phyloP scores from a whole-genome alignment of 2,888 invertebrate genomes.

The Galerucella nymphaeae region DNA sequence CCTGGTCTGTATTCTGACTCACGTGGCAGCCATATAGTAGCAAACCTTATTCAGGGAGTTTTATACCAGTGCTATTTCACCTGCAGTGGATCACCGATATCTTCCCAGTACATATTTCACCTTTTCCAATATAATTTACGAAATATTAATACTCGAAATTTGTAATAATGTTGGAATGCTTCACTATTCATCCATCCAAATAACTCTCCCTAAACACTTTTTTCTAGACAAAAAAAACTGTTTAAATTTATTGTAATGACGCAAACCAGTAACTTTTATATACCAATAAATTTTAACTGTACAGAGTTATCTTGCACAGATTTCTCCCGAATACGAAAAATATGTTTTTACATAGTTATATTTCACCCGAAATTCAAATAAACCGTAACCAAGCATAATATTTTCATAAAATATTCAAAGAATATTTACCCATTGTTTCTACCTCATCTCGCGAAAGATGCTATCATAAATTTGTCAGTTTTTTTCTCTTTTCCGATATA shows the following conservation, averaged over 20 bases:
- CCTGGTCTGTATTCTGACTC: no score
- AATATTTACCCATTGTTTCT: slow-evolving; percentile 28
- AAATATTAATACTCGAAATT: no score
- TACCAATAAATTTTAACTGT: neutral
- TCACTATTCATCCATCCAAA: no score
- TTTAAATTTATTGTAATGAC: neutral
- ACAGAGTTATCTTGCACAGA: neutral
- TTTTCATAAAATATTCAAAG: slow-evolving; percentile 7
- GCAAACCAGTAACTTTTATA: neutral
- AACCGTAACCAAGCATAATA: neutral
- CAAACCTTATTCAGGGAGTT: no score
- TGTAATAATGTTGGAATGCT: no score
- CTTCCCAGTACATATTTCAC: no score
- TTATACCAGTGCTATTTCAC: no score
- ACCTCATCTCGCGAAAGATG: slow-evolving; percentile 19
- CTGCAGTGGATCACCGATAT: no score
- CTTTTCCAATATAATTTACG: no score
- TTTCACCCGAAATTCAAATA: neutral
- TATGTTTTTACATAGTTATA: neutral
- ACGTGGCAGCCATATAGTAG: no score
- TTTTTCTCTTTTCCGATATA: slow-evolving; percentile 49
- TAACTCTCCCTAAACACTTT: no score
- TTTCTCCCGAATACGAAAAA: neutral
- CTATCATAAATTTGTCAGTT: slow-evolving; percentile 21
- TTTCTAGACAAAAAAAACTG: neutral